A percentile compares a stretch with the other conserved stretches of the same genome.
These are phyloP conservation scores for Diglossa cyanea DNA, from an alignment of 2,797 vertebrate genomes.

Conservation along the genomic window DNA sequence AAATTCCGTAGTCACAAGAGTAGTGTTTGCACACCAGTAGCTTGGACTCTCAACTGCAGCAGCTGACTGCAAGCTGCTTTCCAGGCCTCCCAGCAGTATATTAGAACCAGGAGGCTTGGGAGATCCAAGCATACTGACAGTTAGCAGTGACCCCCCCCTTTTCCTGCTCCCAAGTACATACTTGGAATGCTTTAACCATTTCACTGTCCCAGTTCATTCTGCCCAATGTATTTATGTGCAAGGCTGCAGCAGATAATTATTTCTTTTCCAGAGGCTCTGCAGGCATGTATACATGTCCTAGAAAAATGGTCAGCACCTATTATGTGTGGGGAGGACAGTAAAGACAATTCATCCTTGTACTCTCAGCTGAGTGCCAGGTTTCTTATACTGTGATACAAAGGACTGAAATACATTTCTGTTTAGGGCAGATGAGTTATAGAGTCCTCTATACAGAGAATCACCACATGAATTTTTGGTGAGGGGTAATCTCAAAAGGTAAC, in stretches of 20 bases:
- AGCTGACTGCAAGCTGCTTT: conserved; percentile 62
- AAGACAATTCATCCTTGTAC: conserved; percentile 20
- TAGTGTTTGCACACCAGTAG: background rate
- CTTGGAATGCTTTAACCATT: conserved; percentile 58
- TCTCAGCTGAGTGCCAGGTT: background rate
- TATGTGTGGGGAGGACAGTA: background rate
- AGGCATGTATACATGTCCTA: background rate
- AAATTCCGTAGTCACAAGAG: background rate
- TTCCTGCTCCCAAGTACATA: conserved; percentile 29
- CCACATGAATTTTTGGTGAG: conserved; percentile 40
- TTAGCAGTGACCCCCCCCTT: conserved; percentile 25
- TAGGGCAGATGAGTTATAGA: conserved; percentile 18
- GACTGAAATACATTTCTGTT: conserved; percentile 5
- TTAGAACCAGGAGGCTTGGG: conserved; percentile 62
- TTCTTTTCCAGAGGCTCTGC: conserved; percentile 35
- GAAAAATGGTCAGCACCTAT: background rate
- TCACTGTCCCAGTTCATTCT: conserved; percentile 5
- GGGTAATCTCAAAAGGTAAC: conserved; percentile 29
- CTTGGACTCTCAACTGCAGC: background rate
- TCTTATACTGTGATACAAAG: background rate
- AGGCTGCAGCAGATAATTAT: background rate
- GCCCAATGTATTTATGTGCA: background rate
- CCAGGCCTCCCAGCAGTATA: conserved; percentile 9
- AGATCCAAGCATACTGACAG: conserved; percentile 40
- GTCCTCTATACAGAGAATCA: background rate